phyloP scores from a whole-genome alignment of 2,113 vertebrate genomes.

The Mus musculus region GRCm39 chr2:115933501-115934000 shows the following conservation, averaged over 20 bases:
- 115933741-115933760: neutral
- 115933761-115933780: neutral
- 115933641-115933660: neutral
- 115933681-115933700: constrained; percentile 8
- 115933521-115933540: constrained; percentile 48
- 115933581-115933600: neutral
- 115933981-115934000: neutral
- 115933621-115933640: neutral
- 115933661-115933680: neutral
- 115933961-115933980: too few relatives aligned
- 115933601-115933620: neutral
- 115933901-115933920: neutral
- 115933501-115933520: constrained; percentile 35
- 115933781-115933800: neutral
- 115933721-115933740: neutral
- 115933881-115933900: neutral
- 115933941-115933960: neutral
- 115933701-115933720: constrained; percentile 10
- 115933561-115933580: neutral
- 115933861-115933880: too few relatives aligned
- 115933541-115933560: neutral
- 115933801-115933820: constrained; percentile 46
- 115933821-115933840: neutral
- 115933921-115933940: neutral
- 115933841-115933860: constrained; percentile 4